A percentile compares a stretch with the other conserved stretches of the same genome.
Conservation (phyloP, 2,113 vertebrate species). For the Rhinoderma darwinii region DNA sequence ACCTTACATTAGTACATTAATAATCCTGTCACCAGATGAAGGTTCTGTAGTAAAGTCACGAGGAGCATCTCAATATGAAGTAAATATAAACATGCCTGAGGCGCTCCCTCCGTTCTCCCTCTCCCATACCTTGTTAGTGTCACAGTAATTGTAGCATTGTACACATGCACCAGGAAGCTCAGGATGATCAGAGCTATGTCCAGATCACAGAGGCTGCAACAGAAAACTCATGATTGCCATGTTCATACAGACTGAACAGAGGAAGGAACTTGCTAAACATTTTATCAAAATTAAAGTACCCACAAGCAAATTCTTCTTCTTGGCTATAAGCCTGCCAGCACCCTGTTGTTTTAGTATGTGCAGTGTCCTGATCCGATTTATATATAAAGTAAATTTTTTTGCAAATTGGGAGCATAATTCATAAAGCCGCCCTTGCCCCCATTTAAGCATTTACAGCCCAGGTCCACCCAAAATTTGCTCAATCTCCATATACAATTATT, state of each 20-base stretch:
- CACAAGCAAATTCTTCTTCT: not conserved
- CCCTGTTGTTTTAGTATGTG: not conserved
- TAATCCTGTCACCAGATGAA: too few relatives aligned
- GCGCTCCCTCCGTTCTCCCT: too few relatives aligned
- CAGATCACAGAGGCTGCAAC: too few relatives aligned
- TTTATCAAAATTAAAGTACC: not conserved
- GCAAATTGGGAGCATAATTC: not conserved
- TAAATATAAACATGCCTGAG: too few relatives aligned
- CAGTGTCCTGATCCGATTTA: not conserved
- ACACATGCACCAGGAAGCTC: not conserved
- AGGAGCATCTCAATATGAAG: too few relatives aligned
- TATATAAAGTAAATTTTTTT: not conserved
- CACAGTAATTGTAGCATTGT: too few relatives aligned
- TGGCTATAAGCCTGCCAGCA: not conserved
- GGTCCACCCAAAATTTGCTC: not conserved
- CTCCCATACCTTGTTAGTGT: too few relatives aligned
- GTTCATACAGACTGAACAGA: not conserved
- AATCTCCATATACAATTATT: not conserved
- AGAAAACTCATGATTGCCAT: too few relatives aligned
- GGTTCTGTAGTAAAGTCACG: too few relatives aligned
- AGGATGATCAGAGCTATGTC: too few relatives aligned
- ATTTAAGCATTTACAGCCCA: not conserved
- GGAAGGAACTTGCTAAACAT: not conserved
- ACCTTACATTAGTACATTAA: too few relatives aligned
- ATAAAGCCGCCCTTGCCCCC: not conserved